Percentiles rank a stretch among this genome's conserved stretches.
Conservation (phyloP, 2,888 invertebrate species). For the Aspidiotus destructor region DNA sequence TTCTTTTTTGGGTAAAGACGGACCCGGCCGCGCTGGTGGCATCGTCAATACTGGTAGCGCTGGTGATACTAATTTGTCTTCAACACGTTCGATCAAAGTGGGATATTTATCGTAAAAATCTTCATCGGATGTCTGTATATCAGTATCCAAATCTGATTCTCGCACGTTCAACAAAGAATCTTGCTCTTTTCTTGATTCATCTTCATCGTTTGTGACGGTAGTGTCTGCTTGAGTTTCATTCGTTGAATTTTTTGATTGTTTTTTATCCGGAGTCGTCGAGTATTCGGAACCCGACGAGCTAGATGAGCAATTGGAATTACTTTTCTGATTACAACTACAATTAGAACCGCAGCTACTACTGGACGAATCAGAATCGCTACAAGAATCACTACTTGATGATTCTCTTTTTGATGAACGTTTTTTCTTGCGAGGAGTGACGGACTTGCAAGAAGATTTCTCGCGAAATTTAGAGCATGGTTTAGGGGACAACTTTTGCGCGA, state of each 20-base stretch:
- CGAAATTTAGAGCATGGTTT: slow-evolving; percentile 5
- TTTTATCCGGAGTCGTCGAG: slow-evolving; percentile 53
- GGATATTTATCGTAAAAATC: slow-evolving; percentile 80
- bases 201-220: slow-evolving; percentile 35
- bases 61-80: slow-evolving; percentile 14
- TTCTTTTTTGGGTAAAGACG: neutral
- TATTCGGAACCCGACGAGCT: slow-evolving; percentile 49
- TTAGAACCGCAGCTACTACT: slow-evolving; percentile 75
- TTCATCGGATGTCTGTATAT: slow-evolving; percentile 76
- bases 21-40: neutral
- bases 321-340: slow-evolving; percentile 64
- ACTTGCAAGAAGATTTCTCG: slow-evolving; percentile 20
- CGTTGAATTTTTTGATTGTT: slow-evolving; percentile 45
- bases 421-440: slow-evolving; percentile 20
- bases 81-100: slow-evolving; percentile 61
- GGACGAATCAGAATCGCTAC: slow-evolving; percentile 62
- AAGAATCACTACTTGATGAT: slow-evolving; percentile 66
- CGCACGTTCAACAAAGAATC: slow-evolving; percentile 38
- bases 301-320: slow-evolving; percentile 56
- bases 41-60: slow-evolving; percentile 8
- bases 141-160: slow-evolving; percentile 76
- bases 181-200: slow-evolving; percentile 43
- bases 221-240: slow-evolving; percentile 42
- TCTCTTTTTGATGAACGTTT: slow-evolving; percentile 14
- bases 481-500: neutral